Base-by-base conservation (phyloP, 1,140 invertebrate species). In the Drosophila kohkoa region DNA sequence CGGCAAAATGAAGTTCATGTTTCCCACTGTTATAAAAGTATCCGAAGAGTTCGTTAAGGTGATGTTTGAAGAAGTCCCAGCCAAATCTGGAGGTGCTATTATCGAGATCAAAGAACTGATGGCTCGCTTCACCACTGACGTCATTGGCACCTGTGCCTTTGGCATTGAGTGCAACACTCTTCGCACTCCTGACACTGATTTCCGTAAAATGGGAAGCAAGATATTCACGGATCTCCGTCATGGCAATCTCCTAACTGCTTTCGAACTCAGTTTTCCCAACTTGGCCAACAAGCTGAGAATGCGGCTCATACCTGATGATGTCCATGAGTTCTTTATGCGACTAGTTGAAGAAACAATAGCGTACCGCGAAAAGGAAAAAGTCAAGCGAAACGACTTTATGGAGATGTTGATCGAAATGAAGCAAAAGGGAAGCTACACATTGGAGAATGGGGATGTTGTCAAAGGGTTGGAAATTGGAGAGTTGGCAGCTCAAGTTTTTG, bases 91-190 rank as follows among this genome's bases (percentile, higher is more conserved):
- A 6, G 79, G 81, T 0, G 38, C 75, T 6, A 41, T 90, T n/a
- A 45, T 95, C 0, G 94, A 95, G 80, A 93, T 95, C 28, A 94
- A 94, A n/a, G 94, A 95, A n/a, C 75, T 95, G 5, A 93, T 94
- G 66, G 93, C 94, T 2, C 93, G 94, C 54, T 95, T 94, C 76
- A 94, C 94, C 0, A 95, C 95, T 54, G 95, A 96, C 79, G 91
- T 94, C 11, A 94, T 94, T 7, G 93, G 93, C 1, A 93, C 91
- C 5, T 93, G 92, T 57, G 94, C 92, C 28, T 94, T 94, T 52
- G 94, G 94, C 3, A 92, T 94, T 2, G 92, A 94, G 38, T 92
- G 93, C 59, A 92, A 94, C 38, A 91, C 92, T 0, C 89, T 94
- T 8, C 92, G 92, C 4, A 85, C 91, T 11, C 91, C 92, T 0